Evolutionary conservation across 1,140 invertebrate species (phyloP).

Genomic region (Sitophilus oryzae): DNA sequence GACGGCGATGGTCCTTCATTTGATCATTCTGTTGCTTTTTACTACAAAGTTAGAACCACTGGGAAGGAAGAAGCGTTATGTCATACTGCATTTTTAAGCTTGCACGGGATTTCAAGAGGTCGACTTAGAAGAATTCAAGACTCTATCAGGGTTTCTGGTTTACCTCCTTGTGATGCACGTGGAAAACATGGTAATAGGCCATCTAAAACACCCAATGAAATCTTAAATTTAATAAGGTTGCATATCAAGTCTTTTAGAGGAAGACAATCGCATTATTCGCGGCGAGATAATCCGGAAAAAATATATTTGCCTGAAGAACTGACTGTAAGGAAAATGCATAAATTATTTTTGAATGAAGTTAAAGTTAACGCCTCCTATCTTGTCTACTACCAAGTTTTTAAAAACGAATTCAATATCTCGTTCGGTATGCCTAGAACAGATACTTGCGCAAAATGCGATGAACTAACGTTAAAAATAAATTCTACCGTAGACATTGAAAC

Average conservation of each 20-base stretch:
- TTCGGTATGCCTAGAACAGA: slow-evolving; percentile 20
- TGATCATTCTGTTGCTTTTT: no score
- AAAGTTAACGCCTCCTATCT: slow-evolving; percentile 15
- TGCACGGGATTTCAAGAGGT: no score
- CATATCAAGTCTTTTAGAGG: slow-evolving; percentile 5
- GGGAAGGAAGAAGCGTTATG: no score
- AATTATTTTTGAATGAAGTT: slow-evolving; percentile 9
- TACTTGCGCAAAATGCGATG: slow-evolving; percentile 20
- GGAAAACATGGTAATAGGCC: no score
- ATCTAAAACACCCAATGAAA: no score
- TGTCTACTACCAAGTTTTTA: slow-evolving; percentile 17
- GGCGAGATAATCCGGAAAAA: slow-evolving; percentile 14
- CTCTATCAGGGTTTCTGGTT: no score
- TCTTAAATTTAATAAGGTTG: neutral
- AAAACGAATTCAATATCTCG: slow-evolving; percentile 16
- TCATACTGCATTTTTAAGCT: no score
- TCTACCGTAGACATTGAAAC: neutral
- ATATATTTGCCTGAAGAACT: slow-evolving; percentile 16
- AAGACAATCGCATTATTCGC: slow-evolving; percentile 22
- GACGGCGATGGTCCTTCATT: no score
- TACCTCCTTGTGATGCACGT: no score
- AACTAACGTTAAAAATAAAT: slow-evolving; percentile 6
- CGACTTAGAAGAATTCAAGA: no score
- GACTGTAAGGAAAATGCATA: slow-evolving; percentile 18
- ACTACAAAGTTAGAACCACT: no score